Base-by-base conservation (phyloP, 1,140 invertebrate species). In the Drosophila simulans region DNA sequence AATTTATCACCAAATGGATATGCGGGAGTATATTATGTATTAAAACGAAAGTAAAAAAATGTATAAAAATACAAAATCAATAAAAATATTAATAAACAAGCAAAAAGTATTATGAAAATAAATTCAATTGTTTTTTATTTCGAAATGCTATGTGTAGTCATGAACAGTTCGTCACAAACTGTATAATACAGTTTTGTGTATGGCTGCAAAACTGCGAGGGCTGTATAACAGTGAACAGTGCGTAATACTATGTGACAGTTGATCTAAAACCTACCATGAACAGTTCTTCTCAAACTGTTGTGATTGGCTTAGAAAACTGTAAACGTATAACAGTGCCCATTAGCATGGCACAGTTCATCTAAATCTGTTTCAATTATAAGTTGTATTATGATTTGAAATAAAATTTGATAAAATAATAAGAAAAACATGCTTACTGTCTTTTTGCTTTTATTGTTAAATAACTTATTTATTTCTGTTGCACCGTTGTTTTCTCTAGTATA, bases 91-190 rank as follows among this genome's bases (percentile, higher is more conserved):
- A 86, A 86, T 86, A 86, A 86, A 86, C 64, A 76, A 34, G 62
- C 62, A 82, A 86, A 85, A 86, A 86, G 79, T 88, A 85, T 85
- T 85, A 85, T 80, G 59, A 85, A 85, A 88, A 74, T 52, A 34
- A 72, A 10, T 0, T 13, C 20, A n/a, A n/a, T 27, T 4, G 10
- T 11, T 31, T 37, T 60, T 15, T 5, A 11, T 57, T 8, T 7
- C 1, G 7, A 37, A 25, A 17, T 17, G 4, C 0, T 1, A n/a
- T 3, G 10, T 0, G 3, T 12, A 22, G 43, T 7, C 4, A 1
- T 5, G 43, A 22, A 46, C 43, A 46, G 20, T 46, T 1, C 2
- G 4, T 22, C 0, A 7, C 1, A 13, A 46, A 46, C 43, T 22
- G 22, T 27, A 13, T n/a, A n/a, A 15, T 4, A 2, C 11, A 20